phyloP scores from a whole-genome alignment of 2,113 vertebrate species.

The Raphicerus campestris region DNA sequence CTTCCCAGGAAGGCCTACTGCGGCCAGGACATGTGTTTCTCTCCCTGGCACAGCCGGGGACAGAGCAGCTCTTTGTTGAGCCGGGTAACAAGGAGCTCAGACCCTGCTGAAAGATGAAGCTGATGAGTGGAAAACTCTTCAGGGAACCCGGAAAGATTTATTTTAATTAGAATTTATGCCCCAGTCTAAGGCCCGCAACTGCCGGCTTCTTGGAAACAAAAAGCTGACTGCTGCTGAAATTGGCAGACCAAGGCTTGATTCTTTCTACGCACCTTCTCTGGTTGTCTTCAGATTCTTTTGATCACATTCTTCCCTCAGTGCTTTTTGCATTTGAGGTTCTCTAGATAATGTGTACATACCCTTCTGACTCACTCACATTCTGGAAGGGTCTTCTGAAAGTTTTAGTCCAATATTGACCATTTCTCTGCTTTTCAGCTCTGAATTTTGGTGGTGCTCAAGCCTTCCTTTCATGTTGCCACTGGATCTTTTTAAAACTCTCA shows the following conservation, averaged over 20 bases:
- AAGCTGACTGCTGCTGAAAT: background rate
- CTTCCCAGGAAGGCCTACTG: background rate
- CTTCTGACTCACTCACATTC: background rate
- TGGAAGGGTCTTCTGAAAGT: background rate
- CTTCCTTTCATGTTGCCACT: background rate
- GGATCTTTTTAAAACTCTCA: background rate
- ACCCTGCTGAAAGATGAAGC: background rate
- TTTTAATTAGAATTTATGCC: background rate
- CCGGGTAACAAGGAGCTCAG: background rate
- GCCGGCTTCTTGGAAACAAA: background rate
- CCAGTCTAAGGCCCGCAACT: background rate
- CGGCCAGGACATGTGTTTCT: background rate
- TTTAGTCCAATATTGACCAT: background rate
- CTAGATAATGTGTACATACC: background rate
- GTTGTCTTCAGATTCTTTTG: background rate
- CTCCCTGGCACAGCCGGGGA: fast-evolving
- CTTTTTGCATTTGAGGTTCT: fast-evolving
- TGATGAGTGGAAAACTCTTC: background rate
- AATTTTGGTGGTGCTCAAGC: background rate
- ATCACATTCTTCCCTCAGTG: background rate
- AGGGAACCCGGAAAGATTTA: background rate
- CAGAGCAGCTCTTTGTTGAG: background rate
- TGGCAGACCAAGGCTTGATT: background rate
- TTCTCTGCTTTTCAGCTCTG: background rate
- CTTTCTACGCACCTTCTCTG: background rate